Evolutionary conservation across 2,113 vertebrate species (phyloP).

Genomic region (Chauna torquata): DNA sequence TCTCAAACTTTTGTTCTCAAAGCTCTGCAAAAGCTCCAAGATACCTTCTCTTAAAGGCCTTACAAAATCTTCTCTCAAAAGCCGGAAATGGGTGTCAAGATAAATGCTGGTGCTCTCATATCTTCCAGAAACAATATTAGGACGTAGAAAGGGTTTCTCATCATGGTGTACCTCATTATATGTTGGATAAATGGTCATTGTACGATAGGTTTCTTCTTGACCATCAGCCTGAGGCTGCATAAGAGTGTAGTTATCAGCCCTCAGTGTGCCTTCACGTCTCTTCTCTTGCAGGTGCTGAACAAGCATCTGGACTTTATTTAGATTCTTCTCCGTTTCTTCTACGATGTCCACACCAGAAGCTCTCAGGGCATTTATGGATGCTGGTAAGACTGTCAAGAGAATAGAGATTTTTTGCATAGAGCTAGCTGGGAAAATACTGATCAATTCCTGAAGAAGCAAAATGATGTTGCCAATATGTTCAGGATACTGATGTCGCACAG

Average conservation of each 20-base stretch:
- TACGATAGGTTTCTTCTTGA: slow-evolving; percentile 77
- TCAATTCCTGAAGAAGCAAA: slow-evolving; percentile 81
- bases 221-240: slow-evolving; percentile 56
- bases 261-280: slow-evolving; percentile 85
- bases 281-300: slow-evolving; percentile 83
- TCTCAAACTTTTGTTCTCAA: slow-evolving; percentile 73
- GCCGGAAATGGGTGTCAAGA: slow-evolving; percentile 94
- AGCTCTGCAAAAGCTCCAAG: slow-evolving; percentile 78
- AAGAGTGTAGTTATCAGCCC: slow-evolving; percentile 79
- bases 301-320: slow-evolving; percentile 77
- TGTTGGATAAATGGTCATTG: slow-evolving; percentile 86
- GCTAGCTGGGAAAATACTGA: slow-evolving; percentile 87
- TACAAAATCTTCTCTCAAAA: slow-evolving; percentile 93
- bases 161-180: slow-evolving; percentile 82
- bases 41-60: slow-evolving; percentile 91
- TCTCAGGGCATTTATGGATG: slow-evolving; percentile 80
- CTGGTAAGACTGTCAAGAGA: slow-evolving; percentile 79
- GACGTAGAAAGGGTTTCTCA: slow-evolving; percentile 85
- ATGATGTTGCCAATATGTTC: slow-evolving; percentile 85
- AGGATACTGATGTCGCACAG: slow-evolving; percentile 78
- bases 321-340: slow-evolving; percentile 76
- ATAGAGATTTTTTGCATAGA: slow-evolving; percentile 81
- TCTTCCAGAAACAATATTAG: slow-evolving; percentile 81
- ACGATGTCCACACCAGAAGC: slow-evolving; percentile 79
- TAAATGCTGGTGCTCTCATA: slow-evolving; percentile 85